Conservation (phyloP, 2,888 invertebrate genomes). For the Acronicta leporina region DNA sequence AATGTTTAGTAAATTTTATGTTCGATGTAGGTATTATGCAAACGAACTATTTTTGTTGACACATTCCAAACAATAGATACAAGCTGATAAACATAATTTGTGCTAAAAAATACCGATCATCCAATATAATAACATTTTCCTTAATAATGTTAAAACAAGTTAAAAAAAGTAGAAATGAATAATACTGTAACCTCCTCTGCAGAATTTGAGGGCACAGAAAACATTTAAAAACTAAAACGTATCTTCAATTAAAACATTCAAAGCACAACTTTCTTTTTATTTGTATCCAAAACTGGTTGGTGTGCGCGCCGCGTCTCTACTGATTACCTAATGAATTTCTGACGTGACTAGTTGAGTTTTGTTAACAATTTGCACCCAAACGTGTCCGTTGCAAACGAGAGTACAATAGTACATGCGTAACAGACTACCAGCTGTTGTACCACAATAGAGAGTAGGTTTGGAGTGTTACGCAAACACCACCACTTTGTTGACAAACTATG, state of each 20-base stretch:
- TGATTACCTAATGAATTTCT: slow-evolving; percentile 26
- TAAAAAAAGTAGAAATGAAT: slow-evolving; percentile 1
- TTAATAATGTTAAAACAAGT: slow-evolving; percentile 1
- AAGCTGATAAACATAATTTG: neutral
- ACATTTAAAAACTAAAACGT: neutral
- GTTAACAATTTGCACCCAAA: slow-evolving; percentile 63
- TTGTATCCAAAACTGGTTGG: neutral
- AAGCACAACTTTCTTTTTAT: slow-evolving; percentile 11
- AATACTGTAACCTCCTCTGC: slow-evolving; percentile 5
- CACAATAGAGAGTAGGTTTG: slow-evolving; percentile 82
- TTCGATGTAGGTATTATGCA: slow-evolving; percentile 32
- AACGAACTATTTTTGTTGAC: slow-evolving; percentile 26
- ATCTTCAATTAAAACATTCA: neutral
- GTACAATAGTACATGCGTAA: slow-evolving; percentile 78
- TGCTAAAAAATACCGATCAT: neutral
- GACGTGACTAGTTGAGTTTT: slow-evolving; percentile 27
- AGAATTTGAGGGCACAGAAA: slow-evolving; percentile 9
- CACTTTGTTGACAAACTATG: slow-evolving; percentile 75
- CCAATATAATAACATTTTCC: neutral
- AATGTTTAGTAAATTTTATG: slow-evolving; percentile 39
- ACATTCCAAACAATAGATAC: slow-evolving; percentile 24
- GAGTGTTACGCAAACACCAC: slow-evolving; percentile 77
- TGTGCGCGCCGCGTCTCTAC: slow-evolving; percentile 11
- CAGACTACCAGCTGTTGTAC: slow-evolving; percentile 78
- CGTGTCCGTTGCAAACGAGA: slow-evolving; percentile 73